phyloP scores from a whole-genome alignment of 2,797 vertebrate genomes.

The Gobionotothen gibberifrons region DNA sequence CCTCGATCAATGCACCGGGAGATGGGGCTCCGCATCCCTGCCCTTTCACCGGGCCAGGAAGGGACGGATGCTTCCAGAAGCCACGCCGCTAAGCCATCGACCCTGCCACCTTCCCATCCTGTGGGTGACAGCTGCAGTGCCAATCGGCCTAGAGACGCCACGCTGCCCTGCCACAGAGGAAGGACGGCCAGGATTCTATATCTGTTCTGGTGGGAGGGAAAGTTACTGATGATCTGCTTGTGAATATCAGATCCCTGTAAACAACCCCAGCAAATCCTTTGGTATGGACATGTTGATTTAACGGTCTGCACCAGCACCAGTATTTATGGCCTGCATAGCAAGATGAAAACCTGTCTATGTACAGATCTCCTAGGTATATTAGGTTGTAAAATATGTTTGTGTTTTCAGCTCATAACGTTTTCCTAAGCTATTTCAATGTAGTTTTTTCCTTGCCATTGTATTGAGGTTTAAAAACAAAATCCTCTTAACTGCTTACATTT shows the following conservation, averaged over 20 bases:
- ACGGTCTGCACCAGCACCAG: background rate
- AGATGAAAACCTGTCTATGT: background rate
- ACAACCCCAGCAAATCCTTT: constrained; percentile 46
- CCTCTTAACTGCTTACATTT: constrained; percentile 1
- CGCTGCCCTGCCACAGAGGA: constrained; percentile 70
- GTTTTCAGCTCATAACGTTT: constrained; percentile 18
- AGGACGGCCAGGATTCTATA: constrained; percentile 74
- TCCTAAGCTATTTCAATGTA: background rate
- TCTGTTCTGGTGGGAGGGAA: constrained; percentile 44
- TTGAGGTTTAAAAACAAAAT: constrained; percentile 5
- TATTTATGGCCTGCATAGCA: constrained; percentile 11
- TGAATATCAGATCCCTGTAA: constrained; percentile 71
- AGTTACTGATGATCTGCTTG: constrained; percentile 59
- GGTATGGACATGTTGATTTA: constrained; percentile 10
- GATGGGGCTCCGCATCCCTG: constrained; percentile 63
- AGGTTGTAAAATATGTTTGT: background rate
- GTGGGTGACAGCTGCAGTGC: constrained; percentile 75
- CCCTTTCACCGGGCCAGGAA: constrained; percentile 73
- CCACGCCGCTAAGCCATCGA: constrained; percentile 69
- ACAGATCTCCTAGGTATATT: background rate
- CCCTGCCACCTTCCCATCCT: constrained; percentile 74
- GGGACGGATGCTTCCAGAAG: constrained; percentile 66
- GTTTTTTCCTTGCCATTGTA: background rate
- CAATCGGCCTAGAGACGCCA: constrained; percentile 69
- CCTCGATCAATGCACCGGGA: constrained; percentile 75